Evolutionary conservation across 64 coral and sea anemone genomes (phyloP), one percentile per base, ranked within the genome.

Genomic region (Porites lutea): DNA sequence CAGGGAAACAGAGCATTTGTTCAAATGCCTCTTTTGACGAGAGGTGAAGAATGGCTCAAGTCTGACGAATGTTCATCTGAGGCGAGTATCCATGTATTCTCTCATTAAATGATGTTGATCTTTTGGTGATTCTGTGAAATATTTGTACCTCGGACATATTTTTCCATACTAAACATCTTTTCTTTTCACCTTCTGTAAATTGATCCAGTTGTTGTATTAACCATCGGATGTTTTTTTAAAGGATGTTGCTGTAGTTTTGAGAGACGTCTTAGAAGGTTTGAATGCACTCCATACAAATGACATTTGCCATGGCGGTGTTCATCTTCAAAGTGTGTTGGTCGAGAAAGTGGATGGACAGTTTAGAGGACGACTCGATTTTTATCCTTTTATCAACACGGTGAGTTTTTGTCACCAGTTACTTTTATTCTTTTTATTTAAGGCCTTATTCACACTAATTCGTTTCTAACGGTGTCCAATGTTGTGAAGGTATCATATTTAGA

Each of bases 1-100:
- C 19, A 83, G 80, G 80, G 62, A 67, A 83, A 66, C 80, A 83
- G 80, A 21, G 80, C 80, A 52, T 83, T 83, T 83, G 80, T 83
- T 67, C 80, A 83, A 66, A 83, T 83, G 45, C 80, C 80, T 65
- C 61, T 83, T 48, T 21, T 83, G 44, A 68, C 2, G 46, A 83
- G 48, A 8, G 43, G 15, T n/a, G 62, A 83, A 83, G 80, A 83
- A 4, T 83, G 80, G 80, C 59, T 64, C 4, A 47, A 60, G 50
- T 83, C 62, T n/a, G 43, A 67, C 7, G 80, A 83, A 27, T 83
- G 58, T 83, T 83, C 61, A 51, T 20, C 47, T 5, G 44, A 66
- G 80, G 80, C 67, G 50, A 77, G 18, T 15, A 20, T 67, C 12
- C 1, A 62, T 13, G 5, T 45, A 45, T 5, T 46, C 18, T 79